A percentile compares a stretch with the other conserved stretches of the same genome.
Evolutionary conservation across 2,888 invertebrate genomes (phyloP).

Genomic region (Macaria liturata): DNA sequence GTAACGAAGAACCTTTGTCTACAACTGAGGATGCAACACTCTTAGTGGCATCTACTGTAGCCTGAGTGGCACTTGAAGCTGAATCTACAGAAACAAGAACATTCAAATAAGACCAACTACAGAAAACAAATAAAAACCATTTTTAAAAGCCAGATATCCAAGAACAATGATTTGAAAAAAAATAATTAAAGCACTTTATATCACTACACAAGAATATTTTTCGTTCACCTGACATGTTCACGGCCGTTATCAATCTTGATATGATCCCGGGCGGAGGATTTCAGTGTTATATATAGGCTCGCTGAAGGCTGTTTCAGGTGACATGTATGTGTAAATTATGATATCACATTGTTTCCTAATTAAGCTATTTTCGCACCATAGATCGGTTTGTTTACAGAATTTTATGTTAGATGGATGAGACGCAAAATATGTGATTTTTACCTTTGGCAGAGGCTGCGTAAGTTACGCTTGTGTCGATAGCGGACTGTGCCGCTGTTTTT

Average conservation of each 20-base stretch:
- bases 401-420: neutral
- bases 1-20: conserved; percentile 46
- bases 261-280: conserved; percentile 24
- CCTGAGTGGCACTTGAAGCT: conserved; percentile 43
- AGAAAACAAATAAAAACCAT: too few species aligned
- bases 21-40: conserved; percentile 51
- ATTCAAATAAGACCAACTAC: neutral
- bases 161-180: neutral
- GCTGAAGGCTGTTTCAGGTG: conserved; percentile 21
- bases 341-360: conserved; percentile 14
- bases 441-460: conserved; percentile 48
- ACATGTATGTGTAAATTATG: conserved; percentile 27
- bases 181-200: neutral
- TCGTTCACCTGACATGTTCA: conserved; percentile 34
- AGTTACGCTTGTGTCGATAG: conserved; percentile 53
- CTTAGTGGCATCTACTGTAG: conserved; percentile 55
- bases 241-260: conserved; percentile 24
- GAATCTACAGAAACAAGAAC: conserved; percentile 33
- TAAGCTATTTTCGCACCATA: too few species aligned
- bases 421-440: conserved; percentile 17
- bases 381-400: conserved; percentile 11
- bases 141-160: too few species aligned
- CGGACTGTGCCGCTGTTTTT: conserved; percentile 51
- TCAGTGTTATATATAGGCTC: conserved; percentile 27
- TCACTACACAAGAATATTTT: conserved; percentile 1